phyloP scores from a whole-genome alignment of 2,113 vertebrate species.

The Pan troglodytes region NHGRI_mPanTro3-v2.1_pri NC_072403.2:124071001-124071500 shows the following conservation, averaged over 20 bases:
- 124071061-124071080: background rate
- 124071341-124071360: background rate
- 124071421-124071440: background rate
- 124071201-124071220: background rate
- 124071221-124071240: background rate
- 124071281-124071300: background rate
- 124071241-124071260: slow-evolving; percentile 20
- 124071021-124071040: background rate
- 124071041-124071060: background rate
- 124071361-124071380: slow-evolving; percentile 13
- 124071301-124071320: background rate
- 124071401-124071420: background rate
- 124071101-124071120: background rate
- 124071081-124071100: background rate
- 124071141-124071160: background rate
- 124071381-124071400: background rate
- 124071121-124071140: background rate
- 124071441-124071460: background rate
- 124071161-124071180: background rate
- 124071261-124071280: background rate
- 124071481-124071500: background rate
- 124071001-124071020: slow-evolving; percentile 13
- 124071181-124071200: slow-evolving; percentile 15
- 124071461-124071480: slow-evolving; percentile 1
- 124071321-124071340: background rate